phyloP scores from a whole-genome alignment of 1,140 invertebrate genomes.

The Linepithema humile region DNA sequence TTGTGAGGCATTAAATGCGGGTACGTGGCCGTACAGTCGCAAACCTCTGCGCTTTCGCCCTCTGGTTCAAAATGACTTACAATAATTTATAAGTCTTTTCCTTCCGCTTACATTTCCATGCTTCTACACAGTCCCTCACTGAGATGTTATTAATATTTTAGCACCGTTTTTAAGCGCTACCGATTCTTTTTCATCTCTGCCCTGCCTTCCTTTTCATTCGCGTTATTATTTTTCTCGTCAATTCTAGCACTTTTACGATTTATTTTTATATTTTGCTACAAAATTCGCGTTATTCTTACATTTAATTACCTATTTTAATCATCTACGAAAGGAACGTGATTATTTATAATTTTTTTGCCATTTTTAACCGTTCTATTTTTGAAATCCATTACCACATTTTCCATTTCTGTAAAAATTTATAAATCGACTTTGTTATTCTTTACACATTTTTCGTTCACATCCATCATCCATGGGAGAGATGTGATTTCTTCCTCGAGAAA shows the following conservation, averaged over 20 bases:
- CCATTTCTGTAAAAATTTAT: background rate
- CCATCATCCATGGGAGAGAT: background rate
- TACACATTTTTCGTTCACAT: constrained; percentile 35
- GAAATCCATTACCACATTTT: background rate
- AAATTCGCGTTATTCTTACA: too few relatives aligned
- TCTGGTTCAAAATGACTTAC: background rate
- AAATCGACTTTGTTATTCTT: constrained; percentile 17
- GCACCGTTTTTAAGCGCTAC: background rate
- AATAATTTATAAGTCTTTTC: background rate
- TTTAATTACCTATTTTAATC: too few relatives aligned
- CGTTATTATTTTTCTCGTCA: background rate
- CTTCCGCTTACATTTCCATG: background rate
- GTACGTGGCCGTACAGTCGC: background rate
- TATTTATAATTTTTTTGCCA: background rate
- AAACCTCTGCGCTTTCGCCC: background rate
- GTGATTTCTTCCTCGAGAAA: background rate
- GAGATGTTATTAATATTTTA: constrained; percentile 33
- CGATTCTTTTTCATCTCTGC: background rate
- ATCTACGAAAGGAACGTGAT: background rate
- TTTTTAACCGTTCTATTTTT: background rate
- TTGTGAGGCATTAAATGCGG: constrained; percentile 12
- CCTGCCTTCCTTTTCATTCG: background rate
- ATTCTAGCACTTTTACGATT: background rate
- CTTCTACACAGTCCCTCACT: background rate
- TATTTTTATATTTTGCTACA: too few relatives aligned